Evolutionary conservation across 2,113 vertebrate species (phyloP).

Genomic region (Amblyopsis rosae): DNA sequence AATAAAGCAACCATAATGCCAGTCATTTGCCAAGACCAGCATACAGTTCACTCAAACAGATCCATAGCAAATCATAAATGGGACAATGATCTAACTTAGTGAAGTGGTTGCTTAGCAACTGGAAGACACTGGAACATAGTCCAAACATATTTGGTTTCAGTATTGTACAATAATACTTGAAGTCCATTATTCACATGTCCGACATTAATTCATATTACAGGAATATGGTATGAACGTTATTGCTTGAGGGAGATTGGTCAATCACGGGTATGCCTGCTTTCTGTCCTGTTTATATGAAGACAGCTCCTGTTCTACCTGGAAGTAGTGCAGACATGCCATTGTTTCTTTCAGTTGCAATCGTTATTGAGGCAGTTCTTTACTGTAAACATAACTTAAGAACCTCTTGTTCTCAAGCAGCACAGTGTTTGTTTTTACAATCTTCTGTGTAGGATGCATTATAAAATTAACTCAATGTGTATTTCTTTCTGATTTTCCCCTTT

Average conservation of each 20-base stretch:
- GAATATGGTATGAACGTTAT: not conserved
- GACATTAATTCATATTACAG: not conserved
- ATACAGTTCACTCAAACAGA: not conserved
- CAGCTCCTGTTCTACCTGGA: constrained; percentile 3
- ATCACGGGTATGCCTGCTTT: not conserved
- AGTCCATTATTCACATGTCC: not conserved
- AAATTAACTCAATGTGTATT: not conserved
- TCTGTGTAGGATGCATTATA: not conserved
- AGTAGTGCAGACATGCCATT: constrained; percentile 7
- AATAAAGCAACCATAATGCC: not conserved
- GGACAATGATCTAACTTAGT: constrained; percentile 12
- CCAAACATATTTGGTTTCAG: constrained; percentile 49
- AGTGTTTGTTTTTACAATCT: not conserved
- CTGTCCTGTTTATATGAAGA: constrained; percentile 5
- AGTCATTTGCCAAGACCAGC: not conserved
- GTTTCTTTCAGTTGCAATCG: constrained; percentile 8
- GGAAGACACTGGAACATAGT: constrained; percentile 27
- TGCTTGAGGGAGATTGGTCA: not conserved
- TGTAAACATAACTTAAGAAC: constrained; percentile 28
- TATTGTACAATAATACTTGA: constrained; percentile 10
- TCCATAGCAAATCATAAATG: constrained; percentile 22
- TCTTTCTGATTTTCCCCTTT: not conserved
- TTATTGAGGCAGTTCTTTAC: constrained; percentile 24
- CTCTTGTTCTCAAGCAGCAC: not conserved
- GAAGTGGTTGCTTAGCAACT: constrained; percentile 52